These are phyloP conservation scores for Meteorus colon DNA, from an alignment of 2,888 invertebrate genomes.

Conservation along the genomic window DNA sequence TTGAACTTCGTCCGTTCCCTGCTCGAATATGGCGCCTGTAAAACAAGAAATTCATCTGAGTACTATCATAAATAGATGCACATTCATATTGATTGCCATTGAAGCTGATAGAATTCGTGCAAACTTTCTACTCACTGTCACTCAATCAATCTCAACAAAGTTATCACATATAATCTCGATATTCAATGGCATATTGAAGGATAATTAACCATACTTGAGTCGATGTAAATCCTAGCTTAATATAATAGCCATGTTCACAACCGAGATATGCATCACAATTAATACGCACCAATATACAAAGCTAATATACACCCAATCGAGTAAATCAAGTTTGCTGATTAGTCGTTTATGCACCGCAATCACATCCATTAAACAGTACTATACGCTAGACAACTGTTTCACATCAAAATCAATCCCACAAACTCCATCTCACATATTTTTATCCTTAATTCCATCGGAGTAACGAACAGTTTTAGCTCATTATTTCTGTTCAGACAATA, in stretches of 20 bases:
- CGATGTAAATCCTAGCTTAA: constrained; percentile 27
- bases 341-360: neutral
- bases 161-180: constrained; percentile 23
- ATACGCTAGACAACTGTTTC: neutral
- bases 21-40: constrained; percentile 93
- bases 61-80: neutral
- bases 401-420: neutral
- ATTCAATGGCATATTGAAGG: constrained; percentile 9
- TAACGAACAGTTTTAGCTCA: neutral
- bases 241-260: constrained; percentile 23
- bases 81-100: neutral
- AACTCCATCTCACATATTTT: neutral
- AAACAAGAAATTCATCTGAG: constrained; percentile 49
- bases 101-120: neutral
- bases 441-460: no score
- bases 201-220: constrained; percentile 32
- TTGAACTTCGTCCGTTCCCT: constrained; percentile 93
- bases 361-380: neutral
- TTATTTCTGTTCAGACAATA: constrained; percentile 41
- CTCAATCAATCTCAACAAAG: neutral
- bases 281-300: neutral
- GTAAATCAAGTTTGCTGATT: neutral
- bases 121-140: neutral
- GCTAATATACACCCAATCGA: neutral
- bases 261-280: constrained; percentile 5